A percentile compares a stretch with the other conserved stretches of the same genome.
Conservation (phyloP, 2,888 invertebrate species). For the Apodemia duryi region DNA sequence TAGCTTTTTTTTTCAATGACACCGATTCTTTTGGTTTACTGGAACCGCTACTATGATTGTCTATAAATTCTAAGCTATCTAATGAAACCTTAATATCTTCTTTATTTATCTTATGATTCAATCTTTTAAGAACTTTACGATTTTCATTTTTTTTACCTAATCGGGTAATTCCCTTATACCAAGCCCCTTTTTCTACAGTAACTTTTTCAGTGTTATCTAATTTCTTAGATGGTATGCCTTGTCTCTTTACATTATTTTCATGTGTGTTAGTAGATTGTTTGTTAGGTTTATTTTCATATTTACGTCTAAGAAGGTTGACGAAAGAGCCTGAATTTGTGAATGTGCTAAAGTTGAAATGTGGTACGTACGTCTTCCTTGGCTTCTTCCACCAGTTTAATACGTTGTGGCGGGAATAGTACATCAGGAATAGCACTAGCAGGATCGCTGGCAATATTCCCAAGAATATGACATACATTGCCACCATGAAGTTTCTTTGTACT, state of each 20-base stretch:
- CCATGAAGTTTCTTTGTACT: slow-evolving; percentile 88
- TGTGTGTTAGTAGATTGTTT: slow-evolving; percentile 20
- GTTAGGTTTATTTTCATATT: slow-evolving; percentile 26
- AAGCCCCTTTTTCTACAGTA: neutral
- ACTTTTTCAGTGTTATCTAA: slow-evolving; percentile 31
- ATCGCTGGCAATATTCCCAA: slow-evolving; percentile 89
- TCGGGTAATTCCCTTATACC: neutral
- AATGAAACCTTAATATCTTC: slow-evolving; percentile 54
- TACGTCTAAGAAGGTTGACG: slow-evolving; percentile 24
- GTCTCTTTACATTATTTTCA: slow-evolving; percentile 17
- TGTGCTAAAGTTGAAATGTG: neutral
- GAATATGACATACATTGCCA: slow-evolving; percentile 92
- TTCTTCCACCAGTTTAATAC: slow-evolving; percentile 72
- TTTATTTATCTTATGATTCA: slow-evolving; percentile 51
- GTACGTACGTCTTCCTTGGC: slow-evolving; percentile 74
- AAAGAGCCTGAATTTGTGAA: slow-evolving; percentile 2
- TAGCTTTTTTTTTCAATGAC: slow-evolving; percentile 37
- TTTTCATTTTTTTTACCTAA: slow-evolving; percentile 28
- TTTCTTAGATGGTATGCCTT: slow-evolving; percentile 4
- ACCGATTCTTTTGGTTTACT: slow-evolving; percentile 18
- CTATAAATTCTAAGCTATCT: slow-evolving; percentile 32
- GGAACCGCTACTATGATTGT: slow-evolving; percentile 19
- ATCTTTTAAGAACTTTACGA: slow-evolving; percentile 41
- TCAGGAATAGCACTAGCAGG: slow-evolving; percentile 82
- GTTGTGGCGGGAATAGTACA: slow-evolving; percentile 88